Evolutionary conservation across 2,888 invertebrate species (phyloP).

Genomic region (Sarcophaga carnaria): DNA sequence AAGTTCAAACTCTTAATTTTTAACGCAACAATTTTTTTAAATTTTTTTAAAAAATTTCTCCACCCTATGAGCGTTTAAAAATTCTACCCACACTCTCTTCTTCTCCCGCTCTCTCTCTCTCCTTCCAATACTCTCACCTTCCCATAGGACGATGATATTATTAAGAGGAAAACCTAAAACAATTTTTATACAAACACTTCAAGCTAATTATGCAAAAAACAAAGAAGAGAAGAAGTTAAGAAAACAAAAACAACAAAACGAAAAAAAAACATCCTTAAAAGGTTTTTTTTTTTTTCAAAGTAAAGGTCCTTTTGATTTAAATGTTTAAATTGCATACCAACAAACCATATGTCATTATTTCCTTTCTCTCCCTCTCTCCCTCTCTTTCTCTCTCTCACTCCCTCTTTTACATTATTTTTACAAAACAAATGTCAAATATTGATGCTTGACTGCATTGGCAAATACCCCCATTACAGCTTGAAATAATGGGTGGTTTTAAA

Average conservation of each 20-base stretch:
- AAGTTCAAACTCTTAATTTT: no score
- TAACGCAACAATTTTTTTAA: no score
- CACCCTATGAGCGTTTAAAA: no score
- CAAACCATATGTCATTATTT: constrained; percentile 57
- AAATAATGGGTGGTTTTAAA: constrained; percentile 44
- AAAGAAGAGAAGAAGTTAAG: not conserved
- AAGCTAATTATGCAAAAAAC: constrained; percentile 60
- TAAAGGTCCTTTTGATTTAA: constrained; percentile 4
- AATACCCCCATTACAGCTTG: constrained; percentile 25
- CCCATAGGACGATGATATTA: constrained; percentile 13
- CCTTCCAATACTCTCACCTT: not conserved
- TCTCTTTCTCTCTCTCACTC: not conserved
- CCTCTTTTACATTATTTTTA: constrained; percentile 42
- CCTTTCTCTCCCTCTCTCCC: not conserved
- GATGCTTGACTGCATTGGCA: constrained; percentile 54
- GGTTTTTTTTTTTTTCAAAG: constrained; percentile 8
- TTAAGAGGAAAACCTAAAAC: constrained; percentile 1
- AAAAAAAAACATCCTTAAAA: constrained; percentile 35
- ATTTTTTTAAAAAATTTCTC: no score
- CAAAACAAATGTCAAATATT: constrained; percentile 61
- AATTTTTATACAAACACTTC: constrained; percentile 44
- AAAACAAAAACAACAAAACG: constrained; percentile 20
- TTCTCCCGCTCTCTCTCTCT: not conserved
- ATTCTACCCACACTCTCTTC: no score
- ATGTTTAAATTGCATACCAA: constrained; percentile 30